phyloP scores from a whole-genome alignment of 2,113 vertebrate species.

The Octodon degus region DNA sequence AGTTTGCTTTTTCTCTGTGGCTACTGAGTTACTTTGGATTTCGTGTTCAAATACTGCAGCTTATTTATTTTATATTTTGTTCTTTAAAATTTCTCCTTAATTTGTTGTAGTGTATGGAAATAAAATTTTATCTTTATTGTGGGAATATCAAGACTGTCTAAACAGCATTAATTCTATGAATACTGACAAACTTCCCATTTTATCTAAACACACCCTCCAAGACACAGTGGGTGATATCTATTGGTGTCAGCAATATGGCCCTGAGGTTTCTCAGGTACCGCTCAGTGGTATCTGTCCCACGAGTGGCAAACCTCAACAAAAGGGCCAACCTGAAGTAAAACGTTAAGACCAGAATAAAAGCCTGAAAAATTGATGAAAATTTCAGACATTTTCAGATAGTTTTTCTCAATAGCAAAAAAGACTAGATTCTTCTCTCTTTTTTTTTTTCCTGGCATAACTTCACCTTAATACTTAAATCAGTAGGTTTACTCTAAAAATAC shows the following conservation, averaged over 20 bases:
- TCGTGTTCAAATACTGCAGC: slow-evolving; percentile 2
- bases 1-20: background rate
- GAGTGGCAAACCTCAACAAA: background rate
- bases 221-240: background rate
- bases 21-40: background rate
- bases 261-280: background rate
- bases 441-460: background rate
- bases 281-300: background rate
- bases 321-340: background rate
- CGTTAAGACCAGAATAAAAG: background rate
- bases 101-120: slow-evolving; percentile 43
- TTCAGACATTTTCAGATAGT: background rate
- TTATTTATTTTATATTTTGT: background rate
- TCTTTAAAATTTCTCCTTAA: slow-evolving; percentile 49
- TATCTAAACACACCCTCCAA: background rate
- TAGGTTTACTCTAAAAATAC: background rate
- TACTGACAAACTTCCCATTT: slow-evolving; percentile 7
- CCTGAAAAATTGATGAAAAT: background rate
- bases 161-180: slow-evolving; percentile 23
- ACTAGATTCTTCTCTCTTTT: background rate
- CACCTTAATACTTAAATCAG: background rate
- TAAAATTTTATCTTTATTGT: slow-evolving; percentile 15
- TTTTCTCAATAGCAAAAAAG: background rate
- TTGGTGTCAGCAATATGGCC: background rate
- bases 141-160: slow-evolving; percentile 43